phyloP scores from a whole-genome alignment of 2,888 invertebrate species.

The Pollenia amentaria region DNA sequence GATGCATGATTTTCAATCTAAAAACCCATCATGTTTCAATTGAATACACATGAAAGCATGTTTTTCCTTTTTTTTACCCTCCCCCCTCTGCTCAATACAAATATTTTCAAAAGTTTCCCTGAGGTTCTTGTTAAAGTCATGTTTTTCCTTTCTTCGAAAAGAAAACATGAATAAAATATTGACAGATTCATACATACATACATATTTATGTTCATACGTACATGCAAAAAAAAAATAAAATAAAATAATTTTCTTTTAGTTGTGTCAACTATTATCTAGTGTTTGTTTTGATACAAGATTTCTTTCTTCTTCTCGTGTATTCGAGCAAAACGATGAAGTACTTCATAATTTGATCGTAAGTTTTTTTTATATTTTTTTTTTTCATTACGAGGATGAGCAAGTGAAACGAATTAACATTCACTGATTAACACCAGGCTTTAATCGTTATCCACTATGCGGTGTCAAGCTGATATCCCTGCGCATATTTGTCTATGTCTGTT shows the following conservation, averaged over 20 bases:
- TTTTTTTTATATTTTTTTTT: neutral
- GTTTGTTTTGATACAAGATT: constrained; percentile 46
- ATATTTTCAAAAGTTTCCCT: constrained; percentile 31
- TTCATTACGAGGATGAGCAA: constrained; percentile 7
- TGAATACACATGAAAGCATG: constrained; percentile 30
- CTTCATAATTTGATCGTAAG: constrained; percentile 28
- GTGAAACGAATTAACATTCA: neutral
- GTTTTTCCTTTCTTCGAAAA: constrained; percentile 39
- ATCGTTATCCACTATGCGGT: too few species aligned
- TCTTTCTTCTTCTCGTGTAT: neutral
- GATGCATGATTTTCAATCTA: constrained; percentile 55
- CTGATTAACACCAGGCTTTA: too few species aligned
- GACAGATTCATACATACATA: too few species aligned
- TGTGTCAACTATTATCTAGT: constrained; percentile 59
- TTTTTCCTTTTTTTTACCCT: constrained; percentile 5
- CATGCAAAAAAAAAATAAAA: constrained; percentile 30
- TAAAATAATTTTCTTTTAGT: constrained; percentile 48
- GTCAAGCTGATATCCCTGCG: too few species aligned
- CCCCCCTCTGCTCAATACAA: neutral
- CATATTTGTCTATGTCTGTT: too few species aligned
- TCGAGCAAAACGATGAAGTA: constrained; percentile 8
- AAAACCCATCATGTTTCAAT: constrained; percentile 52
- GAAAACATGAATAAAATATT: constrained; percentile 37
- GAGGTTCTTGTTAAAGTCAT: constrained; percentile 60
- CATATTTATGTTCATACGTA: too few species aligned